Conservation (phyloP, 92 coral and sea anemone genomes). For the Palythoa heliodiscus region DNA sequence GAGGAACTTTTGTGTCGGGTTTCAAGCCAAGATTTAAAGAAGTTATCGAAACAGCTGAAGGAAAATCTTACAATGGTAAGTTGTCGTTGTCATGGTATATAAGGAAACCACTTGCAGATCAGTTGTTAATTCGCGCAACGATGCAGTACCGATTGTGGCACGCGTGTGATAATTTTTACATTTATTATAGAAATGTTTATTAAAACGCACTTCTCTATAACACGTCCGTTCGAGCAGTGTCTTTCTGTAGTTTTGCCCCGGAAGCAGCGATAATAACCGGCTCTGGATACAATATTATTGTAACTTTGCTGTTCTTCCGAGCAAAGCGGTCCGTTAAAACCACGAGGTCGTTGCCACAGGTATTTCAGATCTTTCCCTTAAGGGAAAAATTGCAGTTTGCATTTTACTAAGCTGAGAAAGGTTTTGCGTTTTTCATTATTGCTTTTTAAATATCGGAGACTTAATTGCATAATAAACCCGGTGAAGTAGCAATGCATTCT, state of each 20-base stretch:
- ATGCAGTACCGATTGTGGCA: not conserved
- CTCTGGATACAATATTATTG: too few species aligned
- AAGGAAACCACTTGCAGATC: not conserved
- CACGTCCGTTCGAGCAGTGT: too few species aligned
- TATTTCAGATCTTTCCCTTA: not conserved
- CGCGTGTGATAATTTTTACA: too few species aligned
- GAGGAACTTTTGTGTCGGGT: constrained; percentile 33
- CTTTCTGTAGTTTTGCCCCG: too few species aligned
- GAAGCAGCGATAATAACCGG: too few species aligned
- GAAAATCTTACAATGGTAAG: constrained; percentile 53
- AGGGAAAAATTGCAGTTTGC: not conserved
- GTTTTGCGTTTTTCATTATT: not conserved
- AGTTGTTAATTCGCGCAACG: not conserved
- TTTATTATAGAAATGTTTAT: too few species aligned
- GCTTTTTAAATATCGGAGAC: not conserved
- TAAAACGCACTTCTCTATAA: too few species aligned
- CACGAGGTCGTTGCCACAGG: not conserved
- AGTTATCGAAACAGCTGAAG: constrained; percentile 55
- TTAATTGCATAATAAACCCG: not conserved
- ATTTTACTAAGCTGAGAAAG: not conserved
- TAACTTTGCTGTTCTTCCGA: too few species aligned
- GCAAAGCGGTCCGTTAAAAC: too few species aligned
- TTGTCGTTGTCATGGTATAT: not conserved
- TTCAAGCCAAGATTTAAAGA: constrained; percentile 60
- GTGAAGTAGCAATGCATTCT: not conserved